phyloP scores from a whole-genome alignment of 2,113 vertebrate species.

The Carassius carassius region DNA sequence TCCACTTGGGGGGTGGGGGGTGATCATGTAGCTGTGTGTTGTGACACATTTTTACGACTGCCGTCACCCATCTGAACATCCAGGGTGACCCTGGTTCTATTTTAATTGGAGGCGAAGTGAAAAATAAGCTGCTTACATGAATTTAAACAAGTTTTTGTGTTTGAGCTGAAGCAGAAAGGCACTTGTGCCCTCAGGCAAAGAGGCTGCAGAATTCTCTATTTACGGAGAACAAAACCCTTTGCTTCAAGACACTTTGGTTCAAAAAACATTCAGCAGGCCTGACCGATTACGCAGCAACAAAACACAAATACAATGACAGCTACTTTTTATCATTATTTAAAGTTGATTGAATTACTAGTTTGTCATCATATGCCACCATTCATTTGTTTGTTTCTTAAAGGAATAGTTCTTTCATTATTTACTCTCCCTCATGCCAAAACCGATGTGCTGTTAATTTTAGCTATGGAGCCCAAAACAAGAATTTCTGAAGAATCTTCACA shows the following conservation, averaged over 20 bases:
- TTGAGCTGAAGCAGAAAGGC: slow-evolving; percentile 64
- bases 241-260: slow-evolving; percentile 61
- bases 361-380: neutral
- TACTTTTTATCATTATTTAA: neutral
- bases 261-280: slow-evolving; percentile 57
- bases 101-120: slow-evolving; percentile 70
- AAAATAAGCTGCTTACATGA: slow-evolving; percentile 71
- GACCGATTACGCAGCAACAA: neutral
- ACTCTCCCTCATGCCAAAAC: neutral
- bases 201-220: slow-evolving; percentile 74
- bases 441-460: neutral
- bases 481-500: neutral
- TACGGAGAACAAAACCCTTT: slow-evolving; percentile 62
- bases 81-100: slow-evolving; percentile 62
- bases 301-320: neutral
- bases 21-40: slow-evolving; percentile 13
- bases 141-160: slow-evolving; percentile 69
- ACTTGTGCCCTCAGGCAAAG: slow-evolving; percentile 66
- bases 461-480: neutral
- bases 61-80: slow-evolving; percentile 45
- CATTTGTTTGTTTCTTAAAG: neutral
- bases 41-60: slow-evolving; percentile 45
- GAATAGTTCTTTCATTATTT: neutral
- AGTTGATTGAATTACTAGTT: neutral
- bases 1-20: slow-evolving; percentile 16